Conservation (phyloP, 1,140 invertebrate genomes). For the Ceratina calcarata region DNA sequence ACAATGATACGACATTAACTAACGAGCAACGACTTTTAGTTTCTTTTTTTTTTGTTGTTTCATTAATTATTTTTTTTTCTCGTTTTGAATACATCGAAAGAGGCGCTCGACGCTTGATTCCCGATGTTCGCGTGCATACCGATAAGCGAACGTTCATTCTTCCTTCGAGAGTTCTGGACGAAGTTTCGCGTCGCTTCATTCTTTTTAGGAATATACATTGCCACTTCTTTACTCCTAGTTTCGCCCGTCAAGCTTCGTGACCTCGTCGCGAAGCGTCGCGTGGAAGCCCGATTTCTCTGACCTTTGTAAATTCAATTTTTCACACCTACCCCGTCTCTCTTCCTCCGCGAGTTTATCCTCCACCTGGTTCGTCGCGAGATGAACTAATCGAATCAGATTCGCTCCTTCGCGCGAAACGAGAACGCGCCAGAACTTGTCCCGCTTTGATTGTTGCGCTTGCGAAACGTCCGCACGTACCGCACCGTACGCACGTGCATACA, state of each 20-base stretch:
- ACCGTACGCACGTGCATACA: no score
- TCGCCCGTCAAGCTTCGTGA: constrained; percentile 50
- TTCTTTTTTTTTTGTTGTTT: constrained; percentile 4
- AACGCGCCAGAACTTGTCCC: neutral
- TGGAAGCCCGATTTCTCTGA: constrained; percentile 61
- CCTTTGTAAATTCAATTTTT: constrained; percentile 60
- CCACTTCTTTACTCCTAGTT: constrained; percentile 46
- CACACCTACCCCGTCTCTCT: constrained; percentile 18
- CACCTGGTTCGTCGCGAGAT: neutral
- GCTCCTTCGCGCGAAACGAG: neutral
- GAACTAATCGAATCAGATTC: constrained; percentile 28
- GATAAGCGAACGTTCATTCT: neutral
- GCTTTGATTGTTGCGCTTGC: neutral
- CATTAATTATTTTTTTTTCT: constrained; percentile 35
- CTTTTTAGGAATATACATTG: constrained; percentile 55
- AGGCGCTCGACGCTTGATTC: constrained; percentile 28
- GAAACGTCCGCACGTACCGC: neutral
- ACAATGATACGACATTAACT: constrained; percentile 64
- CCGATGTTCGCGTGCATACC: neutral
- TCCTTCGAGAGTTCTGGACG: constrained; percentile 23
- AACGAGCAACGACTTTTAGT: constrained; percentile 60
- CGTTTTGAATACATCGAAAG: constrained; percentile 51
- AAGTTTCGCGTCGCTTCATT: constrained; percentile 45
- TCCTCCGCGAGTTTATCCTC: neutral
- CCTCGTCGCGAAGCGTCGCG: constrained; percentile 56